phyloP scores from a whole-genome alignment of 1,140 invertebrate species.

The Battus philenor region DNA sequence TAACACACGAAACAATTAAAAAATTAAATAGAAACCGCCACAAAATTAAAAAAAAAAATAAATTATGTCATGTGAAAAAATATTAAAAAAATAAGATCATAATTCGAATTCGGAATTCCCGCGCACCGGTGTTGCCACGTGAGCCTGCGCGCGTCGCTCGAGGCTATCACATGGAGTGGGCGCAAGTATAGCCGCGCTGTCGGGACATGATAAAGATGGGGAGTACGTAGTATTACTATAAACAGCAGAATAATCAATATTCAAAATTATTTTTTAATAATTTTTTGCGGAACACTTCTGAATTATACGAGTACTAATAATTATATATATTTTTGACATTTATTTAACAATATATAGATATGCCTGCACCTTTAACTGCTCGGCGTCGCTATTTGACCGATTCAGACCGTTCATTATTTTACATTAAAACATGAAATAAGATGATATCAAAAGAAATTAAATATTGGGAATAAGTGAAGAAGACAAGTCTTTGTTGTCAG shows the following conservation, averaged over 20 bases:
- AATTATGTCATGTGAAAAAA: not conserved
- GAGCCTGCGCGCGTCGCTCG: conserved; percentile 62
- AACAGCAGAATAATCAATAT: conserved; percentile 15
- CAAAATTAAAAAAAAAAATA: conserved; percentile 14
- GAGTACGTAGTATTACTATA: conserved; percentile 33
- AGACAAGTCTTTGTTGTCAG: no score
- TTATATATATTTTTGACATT: not conserved
- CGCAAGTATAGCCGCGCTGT: conserved; percentile 33
- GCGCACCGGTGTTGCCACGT: conserved; percentile 42
- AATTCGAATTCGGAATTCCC: conserved; percentile 40
- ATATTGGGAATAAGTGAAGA: no score
- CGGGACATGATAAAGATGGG: conserved; percentile 56
- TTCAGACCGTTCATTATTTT: no score
- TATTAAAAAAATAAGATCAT: conserved; percentile 23
- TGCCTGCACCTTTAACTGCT: no score
- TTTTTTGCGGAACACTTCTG: not conserved
- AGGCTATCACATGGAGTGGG: conserved; percentile 70
- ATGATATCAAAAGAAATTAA: no score
- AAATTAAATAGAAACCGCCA: not conserved
- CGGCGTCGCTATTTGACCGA: no score
- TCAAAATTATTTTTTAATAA: no score
- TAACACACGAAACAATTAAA: not conserved
- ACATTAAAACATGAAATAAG: no score
- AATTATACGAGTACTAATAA: not conserved
- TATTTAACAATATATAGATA: no score